A percentile compares a stretch with the other conserved stretches of the same genome.
Conservation (phyloP, 1,140 invertebrate species). For the Acromyrmex heyeri region DNA sequence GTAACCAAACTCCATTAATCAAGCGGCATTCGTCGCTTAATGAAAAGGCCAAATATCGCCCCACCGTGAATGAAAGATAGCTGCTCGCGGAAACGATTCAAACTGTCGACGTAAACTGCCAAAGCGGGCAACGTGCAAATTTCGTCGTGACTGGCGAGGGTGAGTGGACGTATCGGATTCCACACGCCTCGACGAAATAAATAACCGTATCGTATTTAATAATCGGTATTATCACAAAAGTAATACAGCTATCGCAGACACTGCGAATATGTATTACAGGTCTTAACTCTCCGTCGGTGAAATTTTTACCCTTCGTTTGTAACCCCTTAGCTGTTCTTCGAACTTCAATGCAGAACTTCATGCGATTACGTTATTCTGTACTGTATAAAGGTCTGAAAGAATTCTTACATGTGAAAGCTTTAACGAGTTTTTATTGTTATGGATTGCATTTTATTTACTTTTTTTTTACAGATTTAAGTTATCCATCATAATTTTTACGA, state of each 20-base stretch:
- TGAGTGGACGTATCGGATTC: constrained; percentile 24
- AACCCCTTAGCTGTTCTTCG: too few relatives aligned
- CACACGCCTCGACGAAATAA: background rate
- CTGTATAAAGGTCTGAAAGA: too few relatives aligned
- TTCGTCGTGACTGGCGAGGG: constrained; percentile 24
- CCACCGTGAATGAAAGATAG: constrained; percentile 65
- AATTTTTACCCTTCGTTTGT: too few relatives aligned
- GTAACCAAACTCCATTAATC: constrained; percentile 76
- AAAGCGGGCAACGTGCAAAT: constrained; percentile 56
- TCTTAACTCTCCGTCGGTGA: background rate
- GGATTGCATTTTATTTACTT: too few relatives aligned
- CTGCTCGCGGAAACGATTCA: constrained; percentile 51
- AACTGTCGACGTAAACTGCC: constrained; percentile 60
- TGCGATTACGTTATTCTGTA: too few relatives aligned
- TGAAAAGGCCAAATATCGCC: constrained; percentile 75
- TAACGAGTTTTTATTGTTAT: too few relatives aligned
- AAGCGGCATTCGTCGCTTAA: constrained; percentile 73
- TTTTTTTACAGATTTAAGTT: too few relatives aligned
- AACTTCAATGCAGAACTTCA: too few relatives aligned
- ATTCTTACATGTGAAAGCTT: too few relatives aligned
- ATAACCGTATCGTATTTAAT: background rate
- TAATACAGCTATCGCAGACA: background rate
- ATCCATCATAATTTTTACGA: too few relatives aligned
- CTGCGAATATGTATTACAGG: background rate
- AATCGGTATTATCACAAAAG: background rate